phyloP scores from a whole-genome alignment of 2,113 vertebrate genomes.

The Triplophysa tibetana region DNA sequence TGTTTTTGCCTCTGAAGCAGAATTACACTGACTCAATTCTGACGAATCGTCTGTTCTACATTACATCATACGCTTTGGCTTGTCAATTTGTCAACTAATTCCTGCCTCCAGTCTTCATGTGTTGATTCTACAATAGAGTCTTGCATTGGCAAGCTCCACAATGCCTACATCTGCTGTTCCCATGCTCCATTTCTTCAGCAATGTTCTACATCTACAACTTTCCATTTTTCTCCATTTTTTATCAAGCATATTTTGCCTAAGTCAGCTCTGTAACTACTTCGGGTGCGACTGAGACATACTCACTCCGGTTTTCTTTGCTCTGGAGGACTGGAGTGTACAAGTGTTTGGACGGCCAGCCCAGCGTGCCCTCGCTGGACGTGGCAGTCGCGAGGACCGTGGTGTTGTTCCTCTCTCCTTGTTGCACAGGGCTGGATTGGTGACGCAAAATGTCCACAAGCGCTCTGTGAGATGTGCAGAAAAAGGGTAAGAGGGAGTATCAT shows the following conservation, averaged over 20 bases:
- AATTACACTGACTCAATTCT: slow-evolving; percentile 32
- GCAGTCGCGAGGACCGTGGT: slow-evolving; percentile 68
- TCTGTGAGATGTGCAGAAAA: slow-evolving; percentile 60
- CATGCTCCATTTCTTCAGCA: background rate
- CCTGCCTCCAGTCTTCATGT: background rate
- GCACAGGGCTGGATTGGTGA: slow-evolving; percentile 82
- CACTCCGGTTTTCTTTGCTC: slow-evolving; percentile 85
- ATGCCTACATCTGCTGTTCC: background rate
- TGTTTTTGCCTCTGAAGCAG: slow-evolving; percentile 8
- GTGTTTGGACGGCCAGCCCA: slow-evolving; percentile 79
- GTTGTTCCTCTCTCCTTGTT: slow-evolving; percentile 81
- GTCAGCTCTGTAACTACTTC: background rate
- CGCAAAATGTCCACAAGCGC: slow-evolving; percentile 88
- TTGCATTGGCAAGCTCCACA: background rate
- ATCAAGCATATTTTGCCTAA: background rate
- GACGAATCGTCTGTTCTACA: slow-evolving; percentile 28
- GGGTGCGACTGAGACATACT: slow-evolving; percentile 59
- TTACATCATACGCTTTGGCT: slow-evolving; percentile 22
- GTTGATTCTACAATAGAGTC: background rate
- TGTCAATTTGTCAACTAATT: slow-evolving; percentile 16
- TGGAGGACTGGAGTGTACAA: slow-evolving; percentile 80
- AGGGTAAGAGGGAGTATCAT: background rate
- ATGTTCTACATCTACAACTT: background rate
- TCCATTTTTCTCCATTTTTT: background rate
- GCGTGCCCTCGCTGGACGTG: slow-evolving; percentile 60